These are phyloP conservation scores for Acanthopagrus latus DNA, from an alignment of 2,797 vertebrate species.

Conservation along the genomic window DNA sequence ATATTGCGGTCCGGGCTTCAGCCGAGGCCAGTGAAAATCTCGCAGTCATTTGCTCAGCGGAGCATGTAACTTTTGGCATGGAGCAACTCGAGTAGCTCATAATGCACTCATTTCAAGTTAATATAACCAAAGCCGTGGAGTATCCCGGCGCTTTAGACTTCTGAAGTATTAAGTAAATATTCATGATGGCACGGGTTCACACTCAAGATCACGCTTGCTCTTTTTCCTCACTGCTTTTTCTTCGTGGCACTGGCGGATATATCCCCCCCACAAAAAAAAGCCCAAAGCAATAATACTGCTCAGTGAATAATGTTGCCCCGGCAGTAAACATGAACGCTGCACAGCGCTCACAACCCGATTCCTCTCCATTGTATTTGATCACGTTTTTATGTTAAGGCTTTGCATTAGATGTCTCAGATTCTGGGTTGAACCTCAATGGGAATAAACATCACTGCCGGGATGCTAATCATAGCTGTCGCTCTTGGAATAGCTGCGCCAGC, in stretches of 20 bases:
- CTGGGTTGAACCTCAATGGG: slow-evolving; percentile 68
- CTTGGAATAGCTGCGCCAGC: slow-evolving; percentile 83
- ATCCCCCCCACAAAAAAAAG: slow-evolving; percentile 40
- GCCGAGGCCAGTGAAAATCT: slow-evolving; percentile 49
- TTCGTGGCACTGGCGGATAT: slow-evolving; percentile 35
- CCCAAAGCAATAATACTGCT: slow-evolving; percentile 42
- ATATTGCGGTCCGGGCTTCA: slow-evolving; percentile 61
- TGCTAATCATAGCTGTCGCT: slow-evolving; percentile 79
- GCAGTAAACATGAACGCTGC: slow-evolving; percentile 47
- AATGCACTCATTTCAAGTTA: slow-evolving; percentile 66
- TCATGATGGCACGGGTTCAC: slow-evolving; percentile 62
- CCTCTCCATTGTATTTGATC: slow-evolving; percentile 65
- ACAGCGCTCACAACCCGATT: slow-evolving; percentile 36
- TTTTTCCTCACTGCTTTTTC: slow-evolving; percentile 41
- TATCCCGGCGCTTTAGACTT: slow-evolving; percentile 53
- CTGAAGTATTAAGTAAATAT: slow-evolving; percentile 68
- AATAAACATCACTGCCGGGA: slow-evolving; percentile 76
- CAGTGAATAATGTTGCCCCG: slow-evolving; percentile 44
- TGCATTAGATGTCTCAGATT: slow-evolving; percentile 64
- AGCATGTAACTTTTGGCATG: slow-evolving; percentile 67
- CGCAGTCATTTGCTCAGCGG: slow-evolving; percentile 69
- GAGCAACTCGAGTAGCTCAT: slow-evolving; percentile 67
- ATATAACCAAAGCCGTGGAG: slow-evolving; percentile 61
- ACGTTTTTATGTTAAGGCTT: slow-evolving; percentile 58
- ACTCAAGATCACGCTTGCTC: slow-evolving; percentile 46